Conservation (phyloP, 2,797 vertebrate species). For the Melanotaenia trifasciata region DNA sequence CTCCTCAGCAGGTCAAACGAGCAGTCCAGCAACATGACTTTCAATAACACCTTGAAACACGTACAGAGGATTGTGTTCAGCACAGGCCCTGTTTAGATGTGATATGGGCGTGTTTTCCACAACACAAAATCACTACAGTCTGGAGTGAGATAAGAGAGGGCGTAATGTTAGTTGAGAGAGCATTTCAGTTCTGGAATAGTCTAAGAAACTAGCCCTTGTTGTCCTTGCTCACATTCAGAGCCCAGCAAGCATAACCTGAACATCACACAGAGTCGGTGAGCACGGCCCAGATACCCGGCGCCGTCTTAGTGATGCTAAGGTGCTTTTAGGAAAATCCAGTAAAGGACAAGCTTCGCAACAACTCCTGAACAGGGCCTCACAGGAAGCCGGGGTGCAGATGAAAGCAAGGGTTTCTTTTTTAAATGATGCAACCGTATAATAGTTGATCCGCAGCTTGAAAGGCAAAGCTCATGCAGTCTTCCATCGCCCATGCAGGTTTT, state of each 20-base stretch:
- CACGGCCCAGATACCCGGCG: conserved; percentile 38
- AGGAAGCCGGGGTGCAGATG: conserved; percentile 75
- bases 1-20: conserved; percentile 60
- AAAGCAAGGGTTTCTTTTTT: conserved; percentile 81
- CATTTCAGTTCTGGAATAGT: conserved; percentile 60
- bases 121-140: conserved; percentile 59
- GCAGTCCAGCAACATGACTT: conserved; percentile 51
- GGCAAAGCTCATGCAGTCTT: conserved; percentile 88
- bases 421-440: conserved; percentile 77
- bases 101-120: conserved; percentile 63
- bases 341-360: conserved; percentile 53
- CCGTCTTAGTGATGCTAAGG: conserved; percentile 57
- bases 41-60: conserved; percentile 57
- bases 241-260: conserved; percentile 54
- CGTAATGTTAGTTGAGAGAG: conserved; percentile 57
- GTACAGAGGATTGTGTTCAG: conserved; percentile 59
- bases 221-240: conserved; percentile 70
- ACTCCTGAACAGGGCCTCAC: conserved; percentile 69
- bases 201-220: conserved; percentile 77
- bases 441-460: conserved; percentile 81
- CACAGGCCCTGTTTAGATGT: conserved; percentile 69
- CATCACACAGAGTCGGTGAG: conserved; percentile 47
- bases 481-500: conserved; percentile 82
- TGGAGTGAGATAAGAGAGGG: conserved; percentile 59
- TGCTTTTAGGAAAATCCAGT: conserved; percentile 71